Evolutionary conservation across 2,888 invertebrate species (phyloP), one percentile per base, ranked within the genome.

Genomic region (Ichneumon xanthorius): DNA sequence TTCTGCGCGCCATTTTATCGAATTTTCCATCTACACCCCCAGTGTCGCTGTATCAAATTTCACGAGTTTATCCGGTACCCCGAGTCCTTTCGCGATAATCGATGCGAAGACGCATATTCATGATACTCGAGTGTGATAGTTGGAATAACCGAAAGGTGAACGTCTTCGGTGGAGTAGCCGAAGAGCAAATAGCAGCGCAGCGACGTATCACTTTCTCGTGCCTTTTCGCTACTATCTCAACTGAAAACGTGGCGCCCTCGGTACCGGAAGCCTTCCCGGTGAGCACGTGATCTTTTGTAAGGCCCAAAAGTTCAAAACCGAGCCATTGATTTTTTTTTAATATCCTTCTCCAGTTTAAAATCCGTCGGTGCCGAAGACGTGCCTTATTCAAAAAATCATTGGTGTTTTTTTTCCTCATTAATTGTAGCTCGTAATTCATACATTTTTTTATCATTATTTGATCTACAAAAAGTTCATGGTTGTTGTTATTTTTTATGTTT

Each of bases 161-260:
- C 88, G 89, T 88, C 87, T 86, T 86, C 86, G 87, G 84, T 0
- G 78, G 87, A 83, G 88, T 82, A 85, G 76, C 82, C 63, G 63
- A 63, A 63, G 63, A 63, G 81, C 75, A 76, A 84, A 83, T 22
- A 22, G 55, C 58, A 50, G 45, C 80, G 22, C 40, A 58, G 71
- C 86, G 87, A 78, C 58, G 84, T 87, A 86, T 89, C 86, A 88
- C 89, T 91, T 90, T 91, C 90, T 89, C 90, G 84, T 86, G 86
- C 80, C 72, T 76, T 53, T 58, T 33, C 76, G 84, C 87, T 89
- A 90, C 89, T 91, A 89, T 68, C 89, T 86, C 61, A 82, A 78
- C 87, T 88, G 89, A 90, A 91, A 91, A 90, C 90, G 87, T 90
- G 86, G 85, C 85, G 85, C 80, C 86, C 85, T 87, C 85, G 73